A percentile compares a stretch with the other conserved stretches of the same genome.
These are phyloP conservation scores for Pangasius larnaudii DNA, from an alignment of 2,797 vertebrate species.

Conservation along the genomic window DNA sequence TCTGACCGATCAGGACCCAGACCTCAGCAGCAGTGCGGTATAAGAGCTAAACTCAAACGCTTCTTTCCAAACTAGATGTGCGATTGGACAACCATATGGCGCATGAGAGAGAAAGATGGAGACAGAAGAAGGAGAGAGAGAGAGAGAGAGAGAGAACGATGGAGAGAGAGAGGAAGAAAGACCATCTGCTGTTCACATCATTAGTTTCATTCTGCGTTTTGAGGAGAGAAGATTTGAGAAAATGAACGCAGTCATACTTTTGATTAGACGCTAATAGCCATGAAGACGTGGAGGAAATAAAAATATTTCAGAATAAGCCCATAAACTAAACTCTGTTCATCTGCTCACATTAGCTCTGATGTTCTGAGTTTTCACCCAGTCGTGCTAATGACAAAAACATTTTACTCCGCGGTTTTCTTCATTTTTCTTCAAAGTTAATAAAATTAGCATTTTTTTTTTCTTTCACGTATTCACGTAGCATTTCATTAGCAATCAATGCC, in stretches of 20 bases:
- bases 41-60: background rate
- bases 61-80: constrained; percentile 53
- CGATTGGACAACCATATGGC: constrained; percentile 61
- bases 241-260: constrained; percentile 27
- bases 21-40: background rate
- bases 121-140: background rate
- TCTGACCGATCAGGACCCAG: background rate
- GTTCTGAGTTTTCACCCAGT: background rate
- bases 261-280: constrained; percentile 26
- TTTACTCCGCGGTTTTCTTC: background rate
- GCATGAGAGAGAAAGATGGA: constrained; percentile 12
- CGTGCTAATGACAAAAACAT: background rate
- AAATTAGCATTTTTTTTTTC: background rate
- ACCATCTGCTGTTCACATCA: constrained; percentile 57
- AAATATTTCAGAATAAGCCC: background rate
- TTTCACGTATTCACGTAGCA: no score
- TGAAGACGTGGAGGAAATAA: background rate
- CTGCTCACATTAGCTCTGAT: background rate
- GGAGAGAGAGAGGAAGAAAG: background rate
- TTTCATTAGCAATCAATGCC: background rate
- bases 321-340: background rate
- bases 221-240: constrained; percentile 35
- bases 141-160: no score
- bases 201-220: constrained; percentile 40
- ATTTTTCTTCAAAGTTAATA: background rate